Percentiles rank a stretch among this genome's conserved stretches.
These are phyloP conservation scores for Barypeithes pellucidus DNA, from an alignment of 2,888 invertebrate genomes.

Conservation along the genomic window DNA sequence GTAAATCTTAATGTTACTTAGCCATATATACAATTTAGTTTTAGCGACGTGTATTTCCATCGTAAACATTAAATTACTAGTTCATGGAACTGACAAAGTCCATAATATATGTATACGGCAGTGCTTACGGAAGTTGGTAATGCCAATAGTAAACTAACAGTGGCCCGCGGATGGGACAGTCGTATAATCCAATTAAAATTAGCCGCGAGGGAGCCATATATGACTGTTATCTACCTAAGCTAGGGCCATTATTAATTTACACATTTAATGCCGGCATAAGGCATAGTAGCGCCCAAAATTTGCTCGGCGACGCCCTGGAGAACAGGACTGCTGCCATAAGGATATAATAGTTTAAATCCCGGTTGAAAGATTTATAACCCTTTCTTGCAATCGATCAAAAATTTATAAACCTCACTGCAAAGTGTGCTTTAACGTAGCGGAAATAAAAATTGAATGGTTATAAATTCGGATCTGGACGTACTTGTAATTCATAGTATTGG, in stretches of 20 bases:
- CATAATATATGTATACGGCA: conserved; percentile 38
- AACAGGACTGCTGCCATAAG: conserved; percentile 56
- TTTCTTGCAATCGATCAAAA: conserved; percentile 14
- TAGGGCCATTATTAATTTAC: conserved; percentile 68
- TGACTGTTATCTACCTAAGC: conserved; percentile 68
- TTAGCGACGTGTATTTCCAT: not conserved
- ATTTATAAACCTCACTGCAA: conserved; percentile 11
- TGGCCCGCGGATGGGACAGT: conserved; percentile 58
- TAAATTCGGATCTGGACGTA: not conserved
- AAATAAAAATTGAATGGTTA: conserved; percentile 3
- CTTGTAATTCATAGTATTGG: not conserved
- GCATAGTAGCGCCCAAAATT: conserved; percentile 35
- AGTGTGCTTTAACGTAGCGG: not conserved
- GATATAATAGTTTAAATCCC: conserved; percentile 60
- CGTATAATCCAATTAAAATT: conserved; percentile 70
- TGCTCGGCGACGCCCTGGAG: conserved; percentile 48
- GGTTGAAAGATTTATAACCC: conserved; percentile 54
- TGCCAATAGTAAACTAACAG: conserved; percentile 50
- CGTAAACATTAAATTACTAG: conserved; percentile 16
- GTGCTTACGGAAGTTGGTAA: conserved; percentile 27
- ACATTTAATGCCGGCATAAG: conserved; percentile 65
- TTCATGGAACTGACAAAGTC: conserved; percentile 27
- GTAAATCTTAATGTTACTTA: conserved; percentile 3
- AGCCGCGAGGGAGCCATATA: conserved; percentile 66
- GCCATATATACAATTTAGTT: conserved; percentile 1